A percentile compares a stretch with the other conserved stretches of the same genome.
phyloP scores from a whole-genome alignment of 1,140 invertebrate genomes.

The Oryctes rhinoceros region DNA sequence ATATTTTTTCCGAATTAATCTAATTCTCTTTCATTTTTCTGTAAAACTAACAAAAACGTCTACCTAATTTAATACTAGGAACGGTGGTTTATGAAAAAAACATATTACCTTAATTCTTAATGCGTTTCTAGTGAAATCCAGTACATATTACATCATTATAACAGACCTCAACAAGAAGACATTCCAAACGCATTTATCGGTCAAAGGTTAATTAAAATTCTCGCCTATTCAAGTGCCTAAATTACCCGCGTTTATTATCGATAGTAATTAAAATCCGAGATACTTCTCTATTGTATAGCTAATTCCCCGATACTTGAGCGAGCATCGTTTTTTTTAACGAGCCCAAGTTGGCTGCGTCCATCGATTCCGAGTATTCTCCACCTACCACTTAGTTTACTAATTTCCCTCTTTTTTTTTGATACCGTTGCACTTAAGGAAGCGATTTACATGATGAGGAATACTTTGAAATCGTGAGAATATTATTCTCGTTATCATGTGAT shows the following conservation, averaged over 20 bases:
- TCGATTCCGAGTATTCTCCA: neutral
- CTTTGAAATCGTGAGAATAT: slow-evolving; percentile 1
- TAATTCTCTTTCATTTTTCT: too few species aligned
- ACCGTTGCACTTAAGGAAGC: slow-evolving; percentile 1
- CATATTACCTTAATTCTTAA: neutral
- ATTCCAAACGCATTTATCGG: neutral
- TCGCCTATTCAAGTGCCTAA: neutral
- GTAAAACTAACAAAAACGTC: too few species aligned
- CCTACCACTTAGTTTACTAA: slow-evolving; percentile 11
- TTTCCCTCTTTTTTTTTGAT: neutral
- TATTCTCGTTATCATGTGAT: neutral
- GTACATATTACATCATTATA: neutral
- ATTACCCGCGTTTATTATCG: slow-evolving; percentile 2
- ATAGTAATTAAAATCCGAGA: slow-evolving; percentile 18
- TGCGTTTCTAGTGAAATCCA: neutral
- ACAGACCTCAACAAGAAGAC: neutral
- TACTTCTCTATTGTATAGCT: neutral
- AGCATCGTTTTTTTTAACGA: neutral
- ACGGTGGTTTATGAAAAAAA: neutral
- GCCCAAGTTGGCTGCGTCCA: neutral
- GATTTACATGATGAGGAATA: neutral
- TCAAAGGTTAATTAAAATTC: slow-evolving; percentile 19
- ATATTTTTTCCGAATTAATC: too few species aligned
- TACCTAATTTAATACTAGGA: too few species aligned
- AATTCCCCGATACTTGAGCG: neutral